Conservation (phyloP, 2,888 invertebrate species). For the Mythimna impura region DNA sequence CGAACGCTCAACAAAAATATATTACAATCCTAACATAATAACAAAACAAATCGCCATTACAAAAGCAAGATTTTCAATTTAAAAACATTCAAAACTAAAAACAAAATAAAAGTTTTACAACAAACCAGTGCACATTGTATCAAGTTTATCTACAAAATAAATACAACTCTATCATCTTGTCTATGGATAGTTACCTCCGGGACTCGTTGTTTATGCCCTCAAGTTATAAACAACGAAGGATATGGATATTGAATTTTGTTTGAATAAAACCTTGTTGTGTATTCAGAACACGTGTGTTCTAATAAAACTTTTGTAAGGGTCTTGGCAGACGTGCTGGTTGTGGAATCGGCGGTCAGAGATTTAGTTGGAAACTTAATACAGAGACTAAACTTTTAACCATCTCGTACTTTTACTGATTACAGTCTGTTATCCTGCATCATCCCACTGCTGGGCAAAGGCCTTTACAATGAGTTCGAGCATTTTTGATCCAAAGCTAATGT, state of each 20-base stretch:
- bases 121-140: conserved; percentile 42
- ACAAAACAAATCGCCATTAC: conserved; percentile 6
- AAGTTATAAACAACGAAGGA: conserved; percentile 64
- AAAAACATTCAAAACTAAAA: conserved; percentile 15
- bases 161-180: conserved; percentile 42
- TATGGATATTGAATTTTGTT: conserved; percentile 69
- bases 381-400: not conserved
- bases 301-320: conserved; percentile 73
- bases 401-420: not conserved
- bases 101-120: conserved; percentile 40
- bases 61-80: conserved; percentile 21
- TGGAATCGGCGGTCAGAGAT: not conserved
- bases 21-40: not conserved
- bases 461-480: not conserved
- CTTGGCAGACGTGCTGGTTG: conserved; percentile 1
- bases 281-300: conserved; percentile 72
- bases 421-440: no score
- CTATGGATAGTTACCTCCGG: conserved; percentile 49
- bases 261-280: conserved; percentile 65
- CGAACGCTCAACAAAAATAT: not conserved
- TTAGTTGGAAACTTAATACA: not conserved
- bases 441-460: not conserved
- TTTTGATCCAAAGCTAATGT: not conserved
- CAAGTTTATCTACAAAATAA: conserved; percentile 47
- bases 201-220: conserved; percentile 54